These are phyloP conservation scores for Monarcha castaneiventris DNA, from an alignment of 2,113 vertebrate species.

Conservation along the genomic window DNA sequence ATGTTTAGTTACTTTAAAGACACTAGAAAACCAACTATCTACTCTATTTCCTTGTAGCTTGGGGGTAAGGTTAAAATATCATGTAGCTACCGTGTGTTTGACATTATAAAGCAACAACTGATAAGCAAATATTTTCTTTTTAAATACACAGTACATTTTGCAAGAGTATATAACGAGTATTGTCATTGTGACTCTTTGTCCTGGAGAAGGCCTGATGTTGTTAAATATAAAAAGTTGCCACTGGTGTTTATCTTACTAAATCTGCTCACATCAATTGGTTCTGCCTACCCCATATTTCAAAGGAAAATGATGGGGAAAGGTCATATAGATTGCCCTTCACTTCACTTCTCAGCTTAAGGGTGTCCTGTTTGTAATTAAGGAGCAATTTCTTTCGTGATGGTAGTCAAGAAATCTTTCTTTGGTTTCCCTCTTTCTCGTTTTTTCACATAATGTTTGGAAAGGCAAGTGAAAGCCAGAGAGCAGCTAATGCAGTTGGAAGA, in stretches of 20 bases:
- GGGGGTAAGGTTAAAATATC: constrained; percentile 52
- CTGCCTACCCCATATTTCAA: constrained; percentile 58
- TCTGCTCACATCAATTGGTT: constrained; percentile 57
- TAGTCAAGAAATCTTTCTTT: background rate
- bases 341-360: constrained; percentile 24
- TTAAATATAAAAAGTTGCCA: constrained; percentile 14
- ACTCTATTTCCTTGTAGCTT: constrained; percentile 41
- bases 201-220: background rate
- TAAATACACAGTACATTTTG: constrained; percentile 5
- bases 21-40: constrained; percentile 2
- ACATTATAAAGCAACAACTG: constrained; percentile 2
- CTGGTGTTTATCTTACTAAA: constrained; percentile 58
- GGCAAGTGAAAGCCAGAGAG: background rate
- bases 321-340: background rate
- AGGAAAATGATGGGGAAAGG: constrained; percentile 32
- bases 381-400: constrained; percentile 5
- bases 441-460: background rate
- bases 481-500: background rate
- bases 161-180: background rate
- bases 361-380: constrained; percentile 61
- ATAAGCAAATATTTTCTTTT: constrained; percentile 65
- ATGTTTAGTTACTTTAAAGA: constrained; percentile 3
- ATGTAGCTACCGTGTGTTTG: constrained; percentile 23
- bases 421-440: background rate
- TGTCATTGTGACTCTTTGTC: constrained; percentile 9